Base-by-base conservation (phyloP, 2,888 invertebrate species). In the Stenchaetothrips biformis region DNA sequence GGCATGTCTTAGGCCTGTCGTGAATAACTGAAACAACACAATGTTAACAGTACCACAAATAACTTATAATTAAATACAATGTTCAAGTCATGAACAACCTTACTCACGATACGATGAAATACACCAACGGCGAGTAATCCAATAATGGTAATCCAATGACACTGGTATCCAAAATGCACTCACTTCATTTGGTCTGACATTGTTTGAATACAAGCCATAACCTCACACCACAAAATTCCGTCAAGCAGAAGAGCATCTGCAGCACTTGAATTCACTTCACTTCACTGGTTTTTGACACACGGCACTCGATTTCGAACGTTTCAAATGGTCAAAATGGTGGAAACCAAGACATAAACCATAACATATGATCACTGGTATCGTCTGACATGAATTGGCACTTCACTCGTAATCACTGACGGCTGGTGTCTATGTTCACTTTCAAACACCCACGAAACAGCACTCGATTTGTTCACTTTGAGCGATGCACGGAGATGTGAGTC, bases 71-170 rank as follows among this genome's bases (percentile, higher is more conserved):
- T 16, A 53, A 9, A 53, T 13, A 53, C 53, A 53, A 53, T 16
- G 16, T 13, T 53, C 9, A 9, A 53, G 16, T 53, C 16, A 7
- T 9, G n/a, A 67, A 21, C n/a, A 67, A 21, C 67, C 67, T 67
- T 67, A 67, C 67, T 21, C 62, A 62, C 62, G 18, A 7, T 67
- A 9, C 21, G 21, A 21, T 21, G 67, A 18, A 21, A n/a, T 67
- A 6, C 67, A 67, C 9, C 67, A 7, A 67, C 21, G 67, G n/a
- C 21, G 7, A 67, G 21, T 67, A 67, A 67, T 67, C 67, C 67
- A 67, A 67, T 21, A 18, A 67, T 7, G 67, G 67, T 67, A 21
- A 67, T 67, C 67, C 67, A 67, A n/a, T 59, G 67, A 21, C 67
- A 67, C 25, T 21, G 9, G 21, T 21, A 67, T 21, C 37, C 37